Conservation (phyloP, 2,113 vertebrate species). For the Calcarius ornatus region DNA sequence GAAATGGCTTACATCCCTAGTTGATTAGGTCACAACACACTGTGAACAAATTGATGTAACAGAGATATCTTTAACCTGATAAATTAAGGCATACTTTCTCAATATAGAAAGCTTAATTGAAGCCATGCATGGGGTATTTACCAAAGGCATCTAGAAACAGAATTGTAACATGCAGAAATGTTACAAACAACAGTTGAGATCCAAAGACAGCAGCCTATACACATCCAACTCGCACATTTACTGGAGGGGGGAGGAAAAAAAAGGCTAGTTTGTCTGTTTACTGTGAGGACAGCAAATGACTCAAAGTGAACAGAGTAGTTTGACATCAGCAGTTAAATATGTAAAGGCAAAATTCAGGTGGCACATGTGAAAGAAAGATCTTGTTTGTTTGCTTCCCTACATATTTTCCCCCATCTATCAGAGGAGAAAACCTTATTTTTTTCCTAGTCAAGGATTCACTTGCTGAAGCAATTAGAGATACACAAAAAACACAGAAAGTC, state of each 20-base stretch:
- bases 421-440: neutral
- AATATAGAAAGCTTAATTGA: conserved; percentile 54
- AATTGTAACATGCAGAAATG: neutral
- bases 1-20: conserved; percentile 59
- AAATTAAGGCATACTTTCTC: conserved; percentile 68
- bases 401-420: neutral
- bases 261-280: neutral
- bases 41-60: conserved; percentile 70
- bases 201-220: neutral
- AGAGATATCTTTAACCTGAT: conserved; percentile 68
- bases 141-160: neutral
- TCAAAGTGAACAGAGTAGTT: neutral
- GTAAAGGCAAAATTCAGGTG: neutral
- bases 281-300: neutral
- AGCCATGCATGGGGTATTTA: conserved; percentile 16
- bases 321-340: neutral
- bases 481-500: neutral
- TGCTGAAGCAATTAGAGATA: neutral
- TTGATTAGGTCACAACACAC: conserved; percentile 66
- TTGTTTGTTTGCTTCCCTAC: neutral
- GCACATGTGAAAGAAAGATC: neutral
- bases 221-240: neutral
- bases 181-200: neutral
- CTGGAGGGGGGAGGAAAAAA: accelerated
- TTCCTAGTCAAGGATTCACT: neutral